Evolutionary conservation across 2,797 vertebrate species (phyloP), one percentile per base, ranked within the genome.

Genomic region (Adelosebastes latens): DNA sequence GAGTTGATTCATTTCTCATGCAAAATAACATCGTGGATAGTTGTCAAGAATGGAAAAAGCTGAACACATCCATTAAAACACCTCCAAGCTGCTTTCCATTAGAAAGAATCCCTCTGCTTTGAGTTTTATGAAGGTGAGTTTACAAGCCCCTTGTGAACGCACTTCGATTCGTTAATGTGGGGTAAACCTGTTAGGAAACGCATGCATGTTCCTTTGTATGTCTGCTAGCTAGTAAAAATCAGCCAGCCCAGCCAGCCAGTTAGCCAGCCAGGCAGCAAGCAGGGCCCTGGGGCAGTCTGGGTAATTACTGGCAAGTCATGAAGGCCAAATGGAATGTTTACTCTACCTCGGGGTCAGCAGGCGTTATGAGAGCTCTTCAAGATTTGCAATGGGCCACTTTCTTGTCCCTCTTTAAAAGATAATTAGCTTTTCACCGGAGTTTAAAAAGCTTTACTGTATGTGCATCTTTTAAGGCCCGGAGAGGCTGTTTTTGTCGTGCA

Each of bases 281-380:
- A 61, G 79, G 60, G 89, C 94, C 95, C 92, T 69, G 64, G 88
- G 94, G 94, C 93, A 90, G 75, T 85, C 82, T 95, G 93, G 92
- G 90, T 96, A 95, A 96, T 96, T 94, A 93, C 93, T 93, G 79
- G 85, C 89, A 27, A 95, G 92, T 94, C 93, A 95, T 92, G 92
- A 95, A 95, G 94, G 94, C 90, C 92, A 94, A 94, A 95, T 93
- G 92, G 93, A 95, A 95, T 95, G 95, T 95, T 96, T 96, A 95
- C 92, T 87, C 92, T 92, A 92, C 93, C 94, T 86, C 32, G 73
- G 89, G 95, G 95, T 96, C 95, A 94, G 78, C 82, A 85, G 80
- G 74, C 66, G 32, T 92, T 90, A 87, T 73, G 87, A 92, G 85
- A 86, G 81, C 85, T 82, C 88, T 88, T 93, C 84, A 88, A 91